Evolutionary conservation across 2,113 vertebrate species (phyloP), one percentile per base, ranked within the genome.

Genomic region (Triplophysa tibetana): DNA sequence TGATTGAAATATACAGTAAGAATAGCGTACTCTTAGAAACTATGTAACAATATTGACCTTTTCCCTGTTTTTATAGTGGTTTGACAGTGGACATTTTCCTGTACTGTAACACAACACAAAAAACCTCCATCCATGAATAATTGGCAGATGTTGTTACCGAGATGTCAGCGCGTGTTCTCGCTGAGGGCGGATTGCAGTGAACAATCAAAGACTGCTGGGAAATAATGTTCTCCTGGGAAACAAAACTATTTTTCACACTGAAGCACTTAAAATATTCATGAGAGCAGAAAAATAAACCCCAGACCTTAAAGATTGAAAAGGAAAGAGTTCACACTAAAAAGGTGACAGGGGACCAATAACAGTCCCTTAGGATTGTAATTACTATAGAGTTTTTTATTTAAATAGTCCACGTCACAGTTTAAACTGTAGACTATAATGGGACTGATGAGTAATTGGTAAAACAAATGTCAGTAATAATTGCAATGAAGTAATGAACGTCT

Each of bases 191-290:
- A 45, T 54, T 50, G 29, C 9, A 67, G 50, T 21, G 41, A 43
- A 60, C 29, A 50, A 70, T 70, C 80, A 81, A 77, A 81, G 54
- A 14, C 19, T 50, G 64, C 41, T 70, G 26, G 19, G 33, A 67
- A 26, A 79, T 63, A 58, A 75, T 81, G 66, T 56, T 70, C 16
- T 41, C 19, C 4, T 58, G 52, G 74, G 73, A 62, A 79, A 70
- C 67, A 62, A 45, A 62, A 52, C 21, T 61, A 45, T 62, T 79
- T 33, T 63, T 50, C 56, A 26, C 26, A 78, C 6, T 58, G 52
- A 69, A 38, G 41, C 21, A 69, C 43, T 63, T 45, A 43, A 52
- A 70, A 70, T 62, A 70, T 79, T 79, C 24, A 63, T 50, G 58
- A 54, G 14, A 21, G 24, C 56, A 62, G 23, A 61, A 79, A 29